Percentiles rank a stretch among this genome's conserved stretches.
Conservation (phyloP, 2,113 vertebrate species). For the Acrocephalus arundinaceus region DNA sequence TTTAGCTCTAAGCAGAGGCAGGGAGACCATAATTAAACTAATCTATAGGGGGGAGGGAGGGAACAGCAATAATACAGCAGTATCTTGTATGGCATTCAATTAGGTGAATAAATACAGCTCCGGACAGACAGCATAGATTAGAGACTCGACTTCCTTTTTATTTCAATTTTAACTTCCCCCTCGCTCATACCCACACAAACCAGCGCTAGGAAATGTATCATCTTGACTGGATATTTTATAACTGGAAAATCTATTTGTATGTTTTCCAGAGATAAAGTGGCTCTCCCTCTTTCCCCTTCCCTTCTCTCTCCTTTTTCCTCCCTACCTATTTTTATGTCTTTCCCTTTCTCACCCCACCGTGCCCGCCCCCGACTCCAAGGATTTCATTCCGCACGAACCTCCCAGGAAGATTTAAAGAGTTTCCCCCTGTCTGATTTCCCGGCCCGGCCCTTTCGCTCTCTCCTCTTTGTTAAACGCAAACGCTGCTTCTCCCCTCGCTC, state of each 20-base stretch:
- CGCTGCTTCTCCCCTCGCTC: not conserved
- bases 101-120: constrained; percentile 60
- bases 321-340: not conserved
- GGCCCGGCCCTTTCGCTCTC: not conserved
- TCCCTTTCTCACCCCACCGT: not conserved
- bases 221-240: constrained; percentile 47
- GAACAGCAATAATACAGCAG: constrained; percentile 40
- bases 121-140: constrained; percentile 51
- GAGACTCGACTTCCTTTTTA: constrained; percentile 34
- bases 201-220: not conserved
- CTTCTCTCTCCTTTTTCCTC: not conserved
- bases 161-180: constrained; percentile 50
- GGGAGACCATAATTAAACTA: constrained; percentile 29
- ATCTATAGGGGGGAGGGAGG: constrained; percentile 26
- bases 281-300: not conserved
- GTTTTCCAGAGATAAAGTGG: constrained; percentile 45
- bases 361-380: not conserved
- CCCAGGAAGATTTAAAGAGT: constrained; percentile 55
- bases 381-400: constrained; percentile 23
- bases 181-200: not conserved
- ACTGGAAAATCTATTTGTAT: constrained; percentile 46
- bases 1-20: constrained; percentile 20
- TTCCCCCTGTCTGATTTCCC: constrained; percentile 25
- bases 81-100: constrained; percentile 39
- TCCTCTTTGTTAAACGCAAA: constrained; percentile 21